A percentile compares a stretch with the other conserved stretches of the same genome.
Evolutionary conservation across 2,797 vertebrate species (phyloP).

Genomic region (Triplophysa yarkandensis): DNA sequence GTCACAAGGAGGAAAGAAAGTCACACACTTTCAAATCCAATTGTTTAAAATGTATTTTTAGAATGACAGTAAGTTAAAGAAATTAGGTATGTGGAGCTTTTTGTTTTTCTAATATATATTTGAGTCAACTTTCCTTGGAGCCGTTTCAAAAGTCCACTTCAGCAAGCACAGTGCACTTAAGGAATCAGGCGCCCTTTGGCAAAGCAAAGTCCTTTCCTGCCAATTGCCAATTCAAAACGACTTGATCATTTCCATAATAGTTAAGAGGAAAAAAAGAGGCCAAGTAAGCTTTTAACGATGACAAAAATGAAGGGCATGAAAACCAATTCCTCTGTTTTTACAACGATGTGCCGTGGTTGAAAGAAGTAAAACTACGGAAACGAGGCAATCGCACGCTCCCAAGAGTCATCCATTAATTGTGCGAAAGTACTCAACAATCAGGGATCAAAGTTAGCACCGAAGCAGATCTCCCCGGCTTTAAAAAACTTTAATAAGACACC

Average conservation of each 20-base stretch:
- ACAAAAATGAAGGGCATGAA: conserved; percentile 10
- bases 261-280: conserved; percentile 16
- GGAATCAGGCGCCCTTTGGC: conserved; percentile 10
- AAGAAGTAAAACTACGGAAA: conserved; percentile 43
- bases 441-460: conserved; percentile 71
- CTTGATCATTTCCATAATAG: conserved; percentile 24
- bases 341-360: conserved; percentile 11
- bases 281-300: conserved; percentile 4
- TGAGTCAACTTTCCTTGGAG: conserved; percentile 16
- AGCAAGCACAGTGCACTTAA: conserved; percentile 12
- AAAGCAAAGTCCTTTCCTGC: conserved; percentile 15
- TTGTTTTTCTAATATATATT: background rate
- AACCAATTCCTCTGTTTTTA: conserved; percentile 54
- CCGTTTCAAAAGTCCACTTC: conserved; percentile 26
- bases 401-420: conserved; percentile 74
- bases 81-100: background rate
- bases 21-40: background rate
- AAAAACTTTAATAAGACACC: conserved; percentile 74
- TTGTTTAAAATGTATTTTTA: too few relatives aligned
- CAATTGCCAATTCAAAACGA: conserved; percentile 10
- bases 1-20: background rate
- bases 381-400: conserved; percentile 59
- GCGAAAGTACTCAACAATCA: conserved; percentile 74
- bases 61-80: background rate
- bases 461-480: conserved; percentile 71